phyloP scores from a whole-genome alignment of 2,797 vertebrate genomes.

The Scolopax bukidnonensis region DNA sequence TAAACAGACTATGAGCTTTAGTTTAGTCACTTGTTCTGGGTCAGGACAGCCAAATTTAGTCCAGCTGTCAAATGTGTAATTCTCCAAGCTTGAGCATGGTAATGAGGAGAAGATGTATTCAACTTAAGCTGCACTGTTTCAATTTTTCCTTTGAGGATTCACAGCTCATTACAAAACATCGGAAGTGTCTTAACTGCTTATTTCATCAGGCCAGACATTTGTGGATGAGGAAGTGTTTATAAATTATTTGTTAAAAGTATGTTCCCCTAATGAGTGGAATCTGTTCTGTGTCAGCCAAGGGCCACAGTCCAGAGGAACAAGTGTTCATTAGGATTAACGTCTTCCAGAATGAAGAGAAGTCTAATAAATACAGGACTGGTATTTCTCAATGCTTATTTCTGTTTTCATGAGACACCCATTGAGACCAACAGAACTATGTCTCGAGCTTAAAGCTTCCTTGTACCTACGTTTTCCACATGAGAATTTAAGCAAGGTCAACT shows the following conservation, averaged over 20 bases:
- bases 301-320: background rate
- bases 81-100: background rate
- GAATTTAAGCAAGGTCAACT: background rate
- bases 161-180: background rate
- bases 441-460: background rate
- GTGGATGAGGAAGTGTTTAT: background rate
- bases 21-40: background rate
- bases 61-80: rapidly evolving
- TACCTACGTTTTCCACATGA: background rate
- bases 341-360: background rate
- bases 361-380: background rate
- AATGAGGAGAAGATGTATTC: background rate
- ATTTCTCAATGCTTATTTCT: background rate
- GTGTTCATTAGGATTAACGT: background rate
- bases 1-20: background rate
- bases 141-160: background rate
- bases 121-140: background rate
- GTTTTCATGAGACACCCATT: background rate
- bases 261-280: background rate
- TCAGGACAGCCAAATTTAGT: background rate
- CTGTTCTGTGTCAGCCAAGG: background rate
- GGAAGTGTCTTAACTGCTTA: background rate
- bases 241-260: constrained; percentile 2
- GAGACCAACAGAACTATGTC: background rate
- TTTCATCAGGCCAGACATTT: background rate